These are phyloP conservation scores for Glaucidium brasilianum DNA, from an alignment of 2,113 vertebrate species.

Conservation along the genomic window DNA sequence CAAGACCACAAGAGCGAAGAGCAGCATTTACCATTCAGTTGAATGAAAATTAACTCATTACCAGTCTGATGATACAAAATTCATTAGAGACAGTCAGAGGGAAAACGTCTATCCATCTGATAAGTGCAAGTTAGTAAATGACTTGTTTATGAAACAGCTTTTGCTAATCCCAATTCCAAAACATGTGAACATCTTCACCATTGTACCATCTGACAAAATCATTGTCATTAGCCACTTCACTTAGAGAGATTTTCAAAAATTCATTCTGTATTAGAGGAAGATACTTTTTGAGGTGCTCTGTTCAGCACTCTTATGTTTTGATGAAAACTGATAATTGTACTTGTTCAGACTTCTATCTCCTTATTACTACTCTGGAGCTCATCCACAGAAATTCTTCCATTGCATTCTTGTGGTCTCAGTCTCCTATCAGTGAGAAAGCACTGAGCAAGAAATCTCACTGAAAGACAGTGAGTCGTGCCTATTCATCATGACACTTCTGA, in stretches of 20 bases:
- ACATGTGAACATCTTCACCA: neutral
- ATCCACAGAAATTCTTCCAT: neutral
- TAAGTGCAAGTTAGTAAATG: neutral
- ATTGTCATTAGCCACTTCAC: neutral
- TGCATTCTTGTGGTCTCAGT: neutral
- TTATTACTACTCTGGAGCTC: neutral
- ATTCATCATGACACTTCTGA: accelerated
- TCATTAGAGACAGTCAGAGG: neutral
- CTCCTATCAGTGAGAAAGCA: neutral
- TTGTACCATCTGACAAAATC: neutral
- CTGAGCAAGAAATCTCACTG: neutral
- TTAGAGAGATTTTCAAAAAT: neutral
- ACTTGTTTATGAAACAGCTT: neutral
- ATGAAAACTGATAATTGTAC: neutral
- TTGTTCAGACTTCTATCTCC: neutral
- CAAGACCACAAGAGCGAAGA: neutral
- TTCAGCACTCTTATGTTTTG: neutral
- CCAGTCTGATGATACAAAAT: neutral
- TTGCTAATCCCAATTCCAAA: neutral
- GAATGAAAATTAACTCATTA: neutral
- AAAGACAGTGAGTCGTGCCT: neutral
- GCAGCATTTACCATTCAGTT: neutral
- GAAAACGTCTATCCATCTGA: neutral
- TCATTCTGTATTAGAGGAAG: neutral
- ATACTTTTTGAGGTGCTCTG: neutral